Percentiles rank a stretch among this genome's conserved stretches.
phyloP scores from a whole-genome alignment of 2,888 invertebrate genomes.

The Oscheius myriophilus region DNA sequence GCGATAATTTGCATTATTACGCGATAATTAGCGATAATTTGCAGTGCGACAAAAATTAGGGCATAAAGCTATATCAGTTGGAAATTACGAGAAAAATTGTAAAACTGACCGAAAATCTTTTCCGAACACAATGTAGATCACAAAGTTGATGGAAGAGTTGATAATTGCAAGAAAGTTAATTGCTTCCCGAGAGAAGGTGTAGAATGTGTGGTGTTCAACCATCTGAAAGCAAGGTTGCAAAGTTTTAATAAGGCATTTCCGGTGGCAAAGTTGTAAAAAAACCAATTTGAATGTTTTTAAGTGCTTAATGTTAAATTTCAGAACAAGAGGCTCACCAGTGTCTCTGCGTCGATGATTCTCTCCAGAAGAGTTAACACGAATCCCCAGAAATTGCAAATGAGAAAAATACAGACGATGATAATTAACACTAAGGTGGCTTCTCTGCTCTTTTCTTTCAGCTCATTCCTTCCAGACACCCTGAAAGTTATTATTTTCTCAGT shows the following conservation, averaged over 20 bases:
- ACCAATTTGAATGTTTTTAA: too few species aligned
- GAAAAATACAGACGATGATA: constrained; percentile 66
- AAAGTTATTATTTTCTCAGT: constrained; percentile 11
- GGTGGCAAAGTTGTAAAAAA: too few species aligned
- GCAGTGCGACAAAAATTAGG: too few species aligned
- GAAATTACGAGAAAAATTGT: too few species aligned
- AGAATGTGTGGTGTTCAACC: constrained; percentile 55
- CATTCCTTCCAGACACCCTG: constrained; percentile 51
- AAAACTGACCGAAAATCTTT: constrained; percentile 77
- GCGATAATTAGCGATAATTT: too few species aligned
- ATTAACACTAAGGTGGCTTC: constrained; percentile 66
- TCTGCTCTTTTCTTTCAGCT: constrained; percentile 62
- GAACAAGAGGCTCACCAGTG: constrained; percentile 32
- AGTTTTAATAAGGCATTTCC: background rate
- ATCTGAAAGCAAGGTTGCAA: constrained; percentile 32
- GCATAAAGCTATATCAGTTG: too few species aligned
- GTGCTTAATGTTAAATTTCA: background rate
- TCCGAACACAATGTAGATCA: constrained; percentile 96
- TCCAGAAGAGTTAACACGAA: constrained; percentile 65
- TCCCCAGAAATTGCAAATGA: constrained; percentile 68
- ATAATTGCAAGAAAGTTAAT: constrained; percentile 93
- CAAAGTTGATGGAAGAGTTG: constrained; percentile 96
- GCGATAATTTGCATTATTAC: too few species aligned
- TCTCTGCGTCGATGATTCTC: constrained; percentile 53
- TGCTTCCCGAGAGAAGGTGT: constrained; percentile 65